Conservation (phyloP, 2,888 invertebrate species). For the Gryllus longicercus region DNA sequence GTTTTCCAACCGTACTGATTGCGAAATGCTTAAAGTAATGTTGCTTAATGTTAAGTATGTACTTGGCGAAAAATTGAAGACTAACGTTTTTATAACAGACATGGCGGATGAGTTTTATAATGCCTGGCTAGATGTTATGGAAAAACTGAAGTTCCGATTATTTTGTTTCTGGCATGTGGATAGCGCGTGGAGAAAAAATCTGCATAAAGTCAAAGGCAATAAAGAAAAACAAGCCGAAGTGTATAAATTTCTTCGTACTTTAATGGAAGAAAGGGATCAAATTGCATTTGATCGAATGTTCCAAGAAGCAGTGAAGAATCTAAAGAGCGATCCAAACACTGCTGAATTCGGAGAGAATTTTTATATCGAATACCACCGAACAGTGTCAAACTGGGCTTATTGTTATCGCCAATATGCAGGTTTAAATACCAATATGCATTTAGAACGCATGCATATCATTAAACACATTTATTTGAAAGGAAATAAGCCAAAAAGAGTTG, state of each 20-base stretch:
- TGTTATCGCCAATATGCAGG: no score
- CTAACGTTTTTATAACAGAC: constrained; percentile 21
- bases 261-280: neutral
- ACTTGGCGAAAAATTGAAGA: neutral
- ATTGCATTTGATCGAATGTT: constrained; percentile 17
- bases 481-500: no score
- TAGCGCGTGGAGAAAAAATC: constrained; percentile 20
- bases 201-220: neutral
- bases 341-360: constrained; percentile 20
- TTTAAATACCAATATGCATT: no score
- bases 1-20: constrained; percentile 12
- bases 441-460: no score
- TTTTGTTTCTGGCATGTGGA: constrained; percentile 20
- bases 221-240: neutral
- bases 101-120: neutral
- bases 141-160: neutral
- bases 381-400: no score
- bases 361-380: neutral
- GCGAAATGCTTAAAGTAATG: neutral
- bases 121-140: constrained; percentile 19
- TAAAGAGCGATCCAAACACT: neutral
- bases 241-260: neutral
- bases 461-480: no score
- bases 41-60: neutral
- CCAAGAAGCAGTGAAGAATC: neutral